Evolutionary conservation across 2,888 invertebrate species (phyloP).

Genomic region (Conchocele bisecta): DNA sequence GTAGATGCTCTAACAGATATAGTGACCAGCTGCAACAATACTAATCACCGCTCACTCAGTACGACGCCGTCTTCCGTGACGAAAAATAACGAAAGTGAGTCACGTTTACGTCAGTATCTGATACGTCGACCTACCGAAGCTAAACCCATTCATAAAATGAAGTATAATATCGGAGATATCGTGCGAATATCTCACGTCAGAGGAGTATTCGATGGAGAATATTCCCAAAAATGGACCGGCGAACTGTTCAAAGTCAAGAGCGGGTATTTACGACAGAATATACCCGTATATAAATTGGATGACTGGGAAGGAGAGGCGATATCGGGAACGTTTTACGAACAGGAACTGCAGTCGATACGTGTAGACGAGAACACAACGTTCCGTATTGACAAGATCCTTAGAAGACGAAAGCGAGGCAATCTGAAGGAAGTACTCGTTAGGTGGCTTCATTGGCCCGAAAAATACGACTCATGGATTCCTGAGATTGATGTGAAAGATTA

Average conservation of each 20-base stretch:
- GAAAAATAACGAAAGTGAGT: slow-evolving; percentile 17
- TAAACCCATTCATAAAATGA: no score
- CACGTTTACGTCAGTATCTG: slow-evolving; percentile 20
- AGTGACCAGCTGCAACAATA: slow-evolving; percentile 26
- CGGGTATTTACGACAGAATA: slow-evolving; percentile 15
- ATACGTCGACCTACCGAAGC: no score
- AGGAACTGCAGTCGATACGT: slow-evolving; percentile 15
- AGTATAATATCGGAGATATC: slow-evolving; percentile 25
- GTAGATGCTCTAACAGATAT: slow-evolving; percentile 23
- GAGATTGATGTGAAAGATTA: slow-evolving; percentile 5
- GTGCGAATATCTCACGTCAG: slow-evolving; percentile 36
- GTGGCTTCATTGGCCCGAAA: slow-evolving; percentile 38
- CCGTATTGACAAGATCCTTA: slow-evolving; percentile 8
- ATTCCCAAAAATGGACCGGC: slow-evolving; percentile 41
- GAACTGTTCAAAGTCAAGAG: slow-evolving; percentile 33
- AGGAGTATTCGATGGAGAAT: slow-evolving; percentile 24
- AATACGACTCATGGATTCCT: slow-evolving; percentile 25
- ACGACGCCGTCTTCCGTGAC: slow-evolving; percentile 15
- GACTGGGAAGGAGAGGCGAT: slow-evolving; percentile 24
- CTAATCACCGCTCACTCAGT: slow-evolving; percentile 25
- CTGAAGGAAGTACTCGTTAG: slow-evolving; percentile 9
- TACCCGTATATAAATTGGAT: slow-evolving; percentile 24
- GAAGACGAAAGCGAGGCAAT: slow-evolving; percentile 4
- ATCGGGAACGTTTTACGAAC: slow-evolving; percentile 17
- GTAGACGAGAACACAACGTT: slow-evolving; percentile 18